Evolutionary conservation across 2,888 invertebrate genomes (phyloP), one percentile per base, ranked within the genome.

Genomic region (Orgyia antiqua): DNA sequence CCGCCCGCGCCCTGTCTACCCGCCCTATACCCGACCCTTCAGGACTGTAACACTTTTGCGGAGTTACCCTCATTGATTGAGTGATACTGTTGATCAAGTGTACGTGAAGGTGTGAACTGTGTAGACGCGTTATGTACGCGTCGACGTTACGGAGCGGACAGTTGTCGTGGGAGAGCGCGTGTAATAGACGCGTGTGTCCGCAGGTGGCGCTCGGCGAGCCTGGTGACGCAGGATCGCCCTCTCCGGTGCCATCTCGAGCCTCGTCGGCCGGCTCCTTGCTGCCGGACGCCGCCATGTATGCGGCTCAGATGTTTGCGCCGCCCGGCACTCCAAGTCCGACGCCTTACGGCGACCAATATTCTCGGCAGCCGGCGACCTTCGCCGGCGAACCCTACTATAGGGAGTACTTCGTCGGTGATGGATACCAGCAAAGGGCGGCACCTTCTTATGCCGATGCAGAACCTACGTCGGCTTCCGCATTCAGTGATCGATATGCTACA

Each of bases 341-440:
- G 46, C 90, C 91, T 23, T 88, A 88, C 59, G 87, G 73, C 60
- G 87, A 76, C 45, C 86, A 80, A 69, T 82, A 86, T 58, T 61
- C 84, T 36, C 75, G 83, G 38, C 82, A 79, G 66, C 84, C 89
- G 33, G 79, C 90, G 27, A 86, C 90, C 42, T 92, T 92, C 68
- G 86, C 92, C 46, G 84, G 90, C 51, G 93, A 93, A 63, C 92
- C 92, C 42, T 93, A 95, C 87, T 93, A 93, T 78, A 91, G 94
- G 74, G 94, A 94, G 77, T 93, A 93, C 72, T 93, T 93, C 73
- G 88, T 89, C 39, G 89, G 90, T 41, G 89, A 89, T 31, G 87
- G 87, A 35, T 89, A 89, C 56, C 89, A 89, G 51, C 89, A 90
- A 64, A 87, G 89, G 57, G 86, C 86, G 38, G 88, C 88, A 39